A percentile compares a stretch with the other conserved stretches of the same genome.
Evolutionary conservation across 1,140 invertebrate genomes (phyloP).

Genomic region (Drosophila equinoxialis): DNA sequence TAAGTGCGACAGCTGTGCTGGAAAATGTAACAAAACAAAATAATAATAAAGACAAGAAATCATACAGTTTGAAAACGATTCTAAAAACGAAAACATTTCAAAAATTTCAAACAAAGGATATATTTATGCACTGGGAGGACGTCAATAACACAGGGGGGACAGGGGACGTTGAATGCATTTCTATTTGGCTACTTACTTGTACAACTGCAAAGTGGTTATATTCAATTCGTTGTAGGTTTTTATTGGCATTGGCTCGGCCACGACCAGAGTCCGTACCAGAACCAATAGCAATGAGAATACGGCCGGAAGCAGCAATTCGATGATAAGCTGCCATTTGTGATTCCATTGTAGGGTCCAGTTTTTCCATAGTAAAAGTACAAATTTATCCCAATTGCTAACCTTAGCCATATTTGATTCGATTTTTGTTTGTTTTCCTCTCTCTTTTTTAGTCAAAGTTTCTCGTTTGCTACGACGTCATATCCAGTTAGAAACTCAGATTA

Average conservation of each 20-base stretch:
- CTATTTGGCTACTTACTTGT: constrained; percentile 50
- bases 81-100: no score
- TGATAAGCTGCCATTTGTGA: constrained; percentile 87
- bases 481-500: not conserved
- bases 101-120: no score
- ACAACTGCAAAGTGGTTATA: constrained; percentile 50
- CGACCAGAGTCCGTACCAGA: constrained; percentile 85
- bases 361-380: constrained; percentile 91
- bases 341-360: constrained; percentile 91
- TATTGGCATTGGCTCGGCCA: constrained; percentile 62
- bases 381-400: constrained; percentile 84
- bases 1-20: no score
- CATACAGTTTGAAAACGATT: no score
- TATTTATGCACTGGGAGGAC: no score
- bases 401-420: constrained; percentile 48
- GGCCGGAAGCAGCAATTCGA: constrained; percentile 88
- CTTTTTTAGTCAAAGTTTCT: not conserved
- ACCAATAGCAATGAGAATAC: constrained; percentile 89
- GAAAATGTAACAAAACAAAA: no score
- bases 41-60: no score
- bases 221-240: not conserved
- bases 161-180: not conserved
- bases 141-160: no score
- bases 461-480: not conserved
- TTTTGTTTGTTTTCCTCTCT: not conserved